phyloP scores from a whole-genome alignment of 92 coral and sea anemone genomes.

The Pocillopora grandis region DNA sequence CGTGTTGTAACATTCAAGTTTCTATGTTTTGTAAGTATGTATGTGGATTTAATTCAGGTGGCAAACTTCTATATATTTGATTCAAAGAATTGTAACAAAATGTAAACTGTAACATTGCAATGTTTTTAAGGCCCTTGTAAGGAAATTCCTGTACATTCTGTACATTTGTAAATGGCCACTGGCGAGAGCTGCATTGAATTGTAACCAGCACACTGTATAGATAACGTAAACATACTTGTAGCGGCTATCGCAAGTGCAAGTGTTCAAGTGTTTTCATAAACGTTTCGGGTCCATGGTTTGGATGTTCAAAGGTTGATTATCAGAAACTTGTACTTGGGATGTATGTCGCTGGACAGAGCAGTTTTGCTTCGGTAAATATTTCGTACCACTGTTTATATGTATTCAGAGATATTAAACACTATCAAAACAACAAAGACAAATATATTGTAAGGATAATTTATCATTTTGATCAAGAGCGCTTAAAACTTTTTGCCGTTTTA shows the following conservation, averaged over 20 bases:
- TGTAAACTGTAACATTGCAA: constrained; percentile 30
- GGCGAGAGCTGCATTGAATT: constrained; percentile 33
- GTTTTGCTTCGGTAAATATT: constrained; percentile 44
- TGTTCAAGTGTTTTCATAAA: neutral
- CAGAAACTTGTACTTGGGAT: constrained; percentile 16
- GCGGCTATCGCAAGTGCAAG: constrained; percentile 14
- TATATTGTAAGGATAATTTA: constrained; percentile 38
- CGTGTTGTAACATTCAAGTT: constrained; percentile 15
- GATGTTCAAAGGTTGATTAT: neutral
- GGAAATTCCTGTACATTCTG: constrained; percentile 61
- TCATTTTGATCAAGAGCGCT: constrained; percentile 44
- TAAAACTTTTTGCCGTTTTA: constrained; percentile 57
- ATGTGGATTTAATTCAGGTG: constrained; percentile 23
- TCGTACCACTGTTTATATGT: constrained; percentile 47
- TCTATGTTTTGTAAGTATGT: constrained; percentile 52
- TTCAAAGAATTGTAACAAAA: constrained; percentile 34
- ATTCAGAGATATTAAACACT: constrained; percentile 10
- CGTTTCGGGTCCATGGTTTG: neutral
- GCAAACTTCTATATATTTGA: constrained; percentile 32
- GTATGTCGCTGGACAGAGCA: constrained; percentile 30
- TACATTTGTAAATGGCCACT: constrained; percentile 65
- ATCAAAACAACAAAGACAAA: constrained; percentile 32
- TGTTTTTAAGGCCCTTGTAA: constrained; percentile 38
- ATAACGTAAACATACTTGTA: constrained; percentile 26
- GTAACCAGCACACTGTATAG: constrained; percentile 37